Evolutionary conservation across 1,140 invertebrate species (phyloP).

Genomic region (Phocides pigmalion): DNA sequence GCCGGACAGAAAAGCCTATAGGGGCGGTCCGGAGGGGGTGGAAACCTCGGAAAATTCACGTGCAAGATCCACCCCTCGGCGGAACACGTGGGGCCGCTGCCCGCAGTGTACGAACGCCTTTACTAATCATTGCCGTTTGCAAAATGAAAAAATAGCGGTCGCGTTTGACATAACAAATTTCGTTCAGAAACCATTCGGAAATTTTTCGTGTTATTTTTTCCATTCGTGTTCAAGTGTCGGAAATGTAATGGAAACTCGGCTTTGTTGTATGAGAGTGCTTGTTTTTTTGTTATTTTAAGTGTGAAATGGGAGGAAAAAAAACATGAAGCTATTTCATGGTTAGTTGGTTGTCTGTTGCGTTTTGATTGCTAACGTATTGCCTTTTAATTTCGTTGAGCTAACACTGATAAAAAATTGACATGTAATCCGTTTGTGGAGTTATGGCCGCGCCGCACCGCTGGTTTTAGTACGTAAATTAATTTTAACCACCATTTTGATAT

Average conservation of each 20-base stretch:
- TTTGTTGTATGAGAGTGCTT: constrained; percentile 61
- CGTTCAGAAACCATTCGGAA: constrained; percentile 35
- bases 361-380: constrained; percentile 29
- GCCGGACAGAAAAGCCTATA: constrained; percentile 83
- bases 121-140: constrained; percentile 76
- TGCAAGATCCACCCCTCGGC: constrained; percentile 74
- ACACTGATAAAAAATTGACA: constrained; percentile 29
- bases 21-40: constrained; percentile 81
- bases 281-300: constrained; percentile 62
- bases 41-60: constrained; percentile 83
- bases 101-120: constrained; percentile 72
- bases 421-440: constrained; percentile 4
- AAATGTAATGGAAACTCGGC: constrained; percentile 61
- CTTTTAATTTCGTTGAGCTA: constrained; percentile 30
- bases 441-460: constrained; percentile 15
- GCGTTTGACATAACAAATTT: constrained; percentile 57
- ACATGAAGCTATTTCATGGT: constrained; percentile 81
- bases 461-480: constrained; percentile 19
- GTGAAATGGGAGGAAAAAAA: constrained; percentile 75
- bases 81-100: constrained; percentile 77
- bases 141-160: constrained; percentile 60
- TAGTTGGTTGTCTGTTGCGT: constrained; percentile 53
- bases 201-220: constrained; percentile 46
- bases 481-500: background rate
- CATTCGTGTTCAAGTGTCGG: constrained; percentile 55